These are phyloP conservation scores for Austrofundulus limnaeus DNA, from an alignment of 2,113 vertebrate species.

Conservation along the genomic window DNA sequence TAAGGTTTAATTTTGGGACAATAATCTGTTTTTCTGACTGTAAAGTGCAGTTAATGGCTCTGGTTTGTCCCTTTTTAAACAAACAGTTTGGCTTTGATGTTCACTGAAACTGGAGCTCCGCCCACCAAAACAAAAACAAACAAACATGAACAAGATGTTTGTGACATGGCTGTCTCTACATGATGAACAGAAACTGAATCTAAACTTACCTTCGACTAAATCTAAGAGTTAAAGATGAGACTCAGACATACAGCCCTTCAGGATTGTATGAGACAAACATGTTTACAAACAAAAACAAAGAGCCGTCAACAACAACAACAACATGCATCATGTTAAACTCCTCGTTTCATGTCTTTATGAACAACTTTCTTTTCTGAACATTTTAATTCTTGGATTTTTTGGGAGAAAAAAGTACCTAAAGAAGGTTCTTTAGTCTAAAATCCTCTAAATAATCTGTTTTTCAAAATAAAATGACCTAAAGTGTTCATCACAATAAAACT, in stretches of 20 bases:
- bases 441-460: too few relatives aligned
- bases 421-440: too few relatives aligned
- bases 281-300: too few relatives aligned
- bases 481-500: too few relatives aligned
- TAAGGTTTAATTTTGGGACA: conserved; percentile 20
- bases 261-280: conserved; percentile 53
- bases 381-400: too few relatives aligned
- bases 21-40: conserved; percentile 14
- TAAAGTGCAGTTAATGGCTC: conserved; percentile 61
- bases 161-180: conserved; percentile 77
- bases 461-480: too few relatives aligned
- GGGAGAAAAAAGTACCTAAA: too few relatives aligned
- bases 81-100: conserved; percentile 12
- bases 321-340: too few relatives aligned
- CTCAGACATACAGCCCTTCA: conserved; percentile 58
- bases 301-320: too few relatives aligned
- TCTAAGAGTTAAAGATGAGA: conserved; percentile 1
- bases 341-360: too few relatives aligned
- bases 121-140: conserved; percentile 58
- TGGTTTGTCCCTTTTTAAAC: conserved; percentile 47
- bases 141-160: conserved; percentile 80
- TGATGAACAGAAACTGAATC: conserved; percentile 34
- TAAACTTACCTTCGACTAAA: conserved; percentile 74
- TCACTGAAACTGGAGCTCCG: too few relatives aligned
- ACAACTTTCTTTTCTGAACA: too few relatives aligned